Evolutionary conservation across 2,888 invertebrate genomes (phyloP), one percentile per base, ranked within the genome.

Genomic region (Cepaea hortensis): DNA sequence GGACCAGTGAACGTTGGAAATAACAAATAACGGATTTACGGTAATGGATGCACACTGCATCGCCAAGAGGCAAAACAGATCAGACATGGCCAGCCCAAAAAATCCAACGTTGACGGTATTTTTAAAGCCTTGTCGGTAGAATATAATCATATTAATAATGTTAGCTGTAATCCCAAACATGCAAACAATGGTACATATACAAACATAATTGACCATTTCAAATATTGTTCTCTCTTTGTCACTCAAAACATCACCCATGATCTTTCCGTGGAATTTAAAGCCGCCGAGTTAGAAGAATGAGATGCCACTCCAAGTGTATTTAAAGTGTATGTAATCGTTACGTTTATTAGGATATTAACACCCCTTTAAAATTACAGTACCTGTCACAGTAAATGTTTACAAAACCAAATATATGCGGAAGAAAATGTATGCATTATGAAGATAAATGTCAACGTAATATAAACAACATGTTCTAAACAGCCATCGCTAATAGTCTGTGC

Each of bases 71-170:
- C 65, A 81, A n/a, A 65, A n/a, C 46, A 81, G 3, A 9, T 81
- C 81, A 3, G 81, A 62, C 5, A 81, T 62, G 46, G 81, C 81
- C 0, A 81, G 15, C 11, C 70, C 55, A 20, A 80, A 46, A 70
- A 85, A 77, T 50, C 50, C 20, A 13, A 68, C 70, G 35, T 72
- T 70, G 62, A 80, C 85, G 23, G 55, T 35, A 18, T 80, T 23
- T 35, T 46, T 35, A 62, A 85, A 79, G 61, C 80, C 72, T 55
- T 85, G 68, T 70, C 70, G 18, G 72, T 68, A 68, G 23, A 61
- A 79, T 6, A 79, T 79, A 9, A 79, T 23, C 13, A 79, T 23
- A 61, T 79, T 79, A 4, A 79, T 79, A 61, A 61, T 61, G 61
- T 79, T 79, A 13, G 23, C 79, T 61, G n/a, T 15, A 61, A 23